Conservation (phyloP, 1,140 invertebrate species). For the Drosophila fuyamai region DNA sequence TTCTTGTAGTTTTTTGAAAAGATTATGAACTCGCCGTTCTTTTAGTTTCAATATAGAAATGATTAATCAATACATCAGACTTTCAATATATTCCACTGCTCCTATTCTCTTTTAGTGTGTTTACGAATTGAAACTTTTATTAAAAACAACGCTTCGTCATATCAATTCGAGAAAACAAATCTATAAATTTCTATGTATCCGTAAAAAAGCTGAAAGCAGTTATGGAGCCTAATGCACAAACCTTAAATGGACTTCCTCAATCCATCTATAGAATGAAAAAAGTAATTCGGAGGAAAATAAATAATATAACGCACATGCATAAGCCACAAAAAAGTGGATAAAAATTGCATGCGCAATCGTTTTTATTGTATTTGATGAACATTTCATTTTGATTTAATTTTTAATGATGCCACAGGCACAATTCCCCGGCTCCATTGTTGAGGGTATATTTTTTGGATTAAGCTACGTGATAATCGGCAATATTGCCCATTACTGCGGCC, state of each 20-base stretch:
- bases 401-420: slow-evolving; percentile 54
- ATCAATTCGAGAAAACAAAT: slow-evolving; percentile 9
- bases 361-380: slow-evolving; percentile 77
- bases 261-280: neutral
- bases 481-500: slow-evolving; percentile 66
- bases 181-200: slow-evolving; percentile 9
- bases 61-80: too few species aligned
- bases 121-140: neutral
- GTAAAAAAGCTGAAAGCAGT: slow-evolving; percentile 12
- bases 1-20: neutral
- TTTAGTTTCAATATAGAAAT: neutral
- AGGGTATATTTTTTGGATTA: slow-evolving; percentile 12
- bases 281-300: slow-evolving; percentile 18
- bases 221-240: slow-evolving; percentile 10
- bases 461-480: slow-evolving; percentile 69
- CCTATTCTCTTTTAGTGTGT: neutral
- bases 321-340: slow-evolving; percentile 4
- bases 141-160: slow-evolving; percentile 1
- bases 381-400: slow-evolving; percentile 79
- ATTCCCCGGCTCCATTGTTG: slow-evolving; percentile 1
- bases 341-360: slow-evolving; percentile 51
- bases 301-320: slow-evolving; percentile 21
- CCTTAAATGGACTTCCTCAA: slow-evolving; percentile 21
- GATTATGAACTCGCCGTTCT: too few species aligned
- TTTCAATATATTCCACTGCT: neutral